These are phyloP conservation scores for Epirrhoe tristata DNA, from an alignment of 2,888 invertebrate genomes.

Conservation along the genomic window DNA sequence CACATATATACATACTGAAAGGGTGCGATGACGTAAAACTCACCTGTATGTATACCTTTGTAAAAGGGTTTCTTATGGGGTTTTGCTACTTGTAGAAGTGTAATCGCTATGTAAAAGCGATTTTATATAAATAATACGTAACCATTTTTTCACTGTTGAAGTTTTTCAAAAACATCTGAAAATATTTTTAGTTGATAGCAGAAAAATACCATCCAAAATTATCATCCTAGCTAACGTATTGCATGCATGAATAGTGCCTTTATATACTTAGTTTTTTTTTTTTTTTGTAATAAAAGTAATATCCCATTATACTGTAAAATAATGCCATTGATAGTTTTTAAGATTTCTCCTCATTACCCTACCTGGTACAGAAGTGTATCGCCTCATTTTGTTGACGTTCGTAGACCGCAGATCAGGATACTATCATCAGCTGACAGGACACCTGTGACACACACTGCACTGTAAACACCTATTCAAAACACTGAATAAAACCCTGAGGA, in stretches of 20 bases:
- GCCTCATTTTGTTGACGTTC: constrained; percentile 63
- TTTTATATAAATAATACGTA: no score
- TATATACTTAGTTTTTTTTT: no score
- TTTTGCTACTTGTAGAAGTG: background rate
- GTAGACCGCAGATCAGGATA: constrained; percentile 55
- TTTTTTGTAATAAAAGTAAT: background rate
- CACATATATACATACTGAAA: constrained; percentile 15
- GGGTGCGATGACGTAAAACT: constrained; percentile 18
- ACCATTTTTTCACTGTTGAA: no score
- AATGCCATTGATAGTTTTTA: no score
- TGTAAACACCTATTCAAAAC: constrained; percentile 67
- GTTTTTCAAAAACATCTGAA: background rate
- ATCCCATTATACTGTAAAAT: no score
- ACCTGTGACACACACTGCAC: constrained; percentile 71
- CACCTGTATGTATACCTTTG: constrained; percentile 22
- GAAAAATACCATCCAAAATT: no score
- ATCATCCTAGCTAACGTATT: no score
- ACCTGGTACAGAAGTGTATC: constrained; percentile 77
- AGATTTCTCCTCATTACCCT: constrained; percentile 26
- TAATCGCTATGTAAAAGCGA: background rate
- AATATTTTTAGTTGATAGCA: no score
- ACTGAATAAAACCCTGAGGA: constrained; percentile 51
- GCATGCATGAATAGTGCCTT: no score
- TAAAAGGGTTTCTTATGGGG: constrained; percentile 9
- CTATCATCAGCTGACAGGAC: constrained; percentile 68